Conservation (phyloP, 2,113 vertebrate genomes). For the Actinemys pallida region DNA sequence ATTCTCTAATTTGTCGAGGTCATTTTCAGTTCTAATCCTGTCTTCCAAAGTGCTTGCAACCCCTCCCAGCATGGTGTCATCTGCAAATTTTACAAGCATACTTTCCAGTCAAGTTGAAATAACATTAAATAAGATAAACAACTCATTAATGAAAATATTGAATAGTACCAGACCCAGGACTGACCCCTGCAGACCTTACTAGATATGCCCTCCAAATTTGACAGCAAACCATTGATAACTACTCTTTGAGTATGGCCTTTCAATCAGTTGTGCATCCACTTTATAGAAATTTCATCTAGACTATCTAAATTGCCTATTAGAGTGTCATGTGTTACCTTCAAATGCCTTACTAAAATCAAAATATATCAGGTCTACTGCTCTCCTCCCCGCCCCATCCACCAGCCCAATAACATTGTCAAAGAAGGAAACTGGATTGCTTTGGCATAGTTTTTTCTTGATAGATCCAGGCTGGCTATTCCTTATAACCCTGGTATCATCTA, state of each 20-base stretch:
- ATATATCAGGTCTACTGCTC: not conserved
- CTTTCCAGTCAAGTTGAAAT: not conserved
- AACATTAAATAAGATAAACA: too few species aligned
- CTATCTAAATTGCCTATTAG: not conserved
- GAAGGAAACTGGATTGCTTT: not conserved
- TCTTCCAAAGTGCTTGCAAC: not conserved
- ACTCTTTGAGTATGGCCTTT: not conserved
- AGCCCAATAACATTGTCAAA: not conserved
- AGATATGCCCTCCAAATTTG: not conserved
- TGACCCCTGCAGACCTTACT: not conserved
- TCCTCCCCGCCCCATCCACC: not conserved
- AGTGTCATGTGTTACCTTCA: not conserved
- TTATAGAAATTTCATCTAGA: not conserved
- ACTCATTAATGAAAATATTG: not conserved
- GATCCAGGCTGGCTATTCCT: not conserved
- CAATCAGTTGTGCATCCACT: not conserved
- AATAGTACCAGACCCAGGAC: not conserved
- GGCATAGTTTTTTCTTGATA: not conserved
- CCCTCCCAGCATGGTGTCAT: not conserved
- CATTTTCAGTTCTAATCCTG: not conserved
- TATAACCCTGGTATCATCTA: not conserved
- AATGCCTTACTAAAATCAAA: not conserved
- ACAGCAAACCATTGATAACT: not conserved
- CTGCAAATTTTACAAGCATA: not conserved
- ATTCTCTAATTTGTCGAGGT: not conserved